Conservation (phyloP, 2,113 vertebrate species). For the Clarias macrocephalus region DNA sequence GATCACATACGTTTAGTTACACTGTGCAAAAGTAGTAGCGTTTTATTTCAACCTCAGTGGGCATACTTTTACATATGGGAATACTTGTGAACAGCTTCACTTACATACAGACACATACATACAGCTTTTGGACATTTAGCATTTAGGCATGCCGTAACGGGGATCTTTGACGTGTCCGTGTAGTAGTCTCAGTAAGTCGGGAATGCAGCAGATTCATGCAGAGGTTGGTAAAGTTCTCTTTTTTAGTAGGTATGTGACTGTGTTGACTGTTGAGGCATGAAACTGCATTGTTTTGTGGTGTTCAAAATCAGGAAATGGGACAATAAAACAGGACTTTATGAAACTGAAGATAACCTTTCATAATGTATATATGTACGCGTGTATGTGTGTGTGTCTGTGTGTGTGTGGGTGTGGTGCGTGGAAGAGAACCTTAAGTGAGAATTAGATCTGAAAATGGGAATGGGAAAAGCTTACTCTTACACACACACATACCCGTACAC, state of each 20-base stretch:
- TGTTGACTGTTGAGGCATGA: neutral
- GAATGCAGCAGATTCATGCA: neutral
- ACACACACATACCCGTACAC: neutral
- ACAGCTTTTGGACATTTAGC: neutral
- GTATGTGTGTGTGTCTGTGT: neutral
- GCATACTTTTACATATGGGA: neutral
- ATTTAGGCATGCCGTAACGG: neutral
- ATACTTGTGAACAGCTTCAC: neutral
- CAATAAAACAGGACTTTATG: constrained; percentile 27
- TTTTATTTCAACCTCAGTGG: neutral
- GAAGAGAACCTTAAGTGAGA: constrained; percentile 5
- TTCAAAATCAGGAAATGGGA: constrained; percentile 42
- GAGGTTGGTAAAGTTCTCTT: neutral
- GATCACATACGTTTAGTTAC: neutral
- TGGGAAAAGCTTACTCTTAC: neutral
- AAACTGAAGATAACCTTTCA: constrained; percentile 31
- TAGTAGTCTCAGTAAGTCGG: neutral
- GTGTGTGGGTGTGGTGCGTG: neutral
- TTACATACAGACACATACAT: neutral
- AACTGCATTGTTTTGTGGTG: constrained; percentile 23
- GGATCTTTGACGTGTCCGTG: neutral
- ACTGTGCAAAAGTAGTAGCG: neutral
- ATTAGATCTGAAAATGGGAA: constrained; percentile 37
- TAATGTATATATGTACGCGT: constrained; percentile 3
- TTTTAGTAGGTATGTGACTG: neutral